Percentiles rank a stretch among this genome's conserved stretches.
Evolutionary conservation across 2,888 invertebrate species (phyloP).

Genomic region (Lymantria dispar): DNA sequence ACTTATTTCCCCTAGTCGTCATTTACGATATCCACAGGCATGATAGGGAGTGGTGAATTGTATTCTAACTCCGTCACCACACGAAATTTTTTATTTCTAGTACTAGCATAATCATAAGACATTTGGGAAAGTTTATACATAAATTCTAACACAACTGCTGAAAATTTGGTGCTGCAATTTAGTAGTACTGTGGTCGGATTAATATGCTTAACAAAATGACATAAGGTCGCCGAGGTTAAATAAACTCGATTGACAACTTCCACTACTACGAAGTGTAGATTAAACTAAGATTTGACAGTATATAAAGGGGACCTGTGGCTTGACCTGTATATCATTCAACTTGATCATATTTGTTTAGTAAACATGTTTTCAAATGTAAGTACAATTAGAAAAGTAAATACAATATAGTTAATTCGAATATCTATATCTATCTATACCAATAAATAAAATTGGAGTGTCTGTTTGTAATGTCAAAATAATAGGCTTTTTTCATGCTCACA

Average conservation of each 20-base stretch:
- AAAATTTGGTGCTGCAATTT: neutral
- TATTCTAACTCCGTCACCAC: too few relatives aligned
- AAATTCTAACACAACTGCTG: neutral
- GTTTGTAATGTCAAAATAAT: too few relatives aligned
- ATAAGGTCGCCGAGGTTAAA: neutral
- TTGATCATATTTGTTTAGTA: slow-evolving; percentile 35
- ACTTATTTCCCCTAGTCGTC: too few relatives aligned
- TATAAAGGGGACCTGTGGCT: slow-evolving; percentile 43
- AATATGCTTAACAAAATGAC: slow-evolving; percentile 12
- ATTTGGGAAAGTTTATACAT: too few relatives aligned
- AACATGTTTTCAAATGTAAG: slow-evolving; percentile 54
- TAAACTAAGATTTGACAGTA: slow-evolving; percentile 35
- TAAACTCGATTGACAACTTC: slow-evolving; percentile 16
- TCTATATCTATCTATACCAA: too few relatives aligned
- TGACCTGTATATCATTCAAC: slow-evolving; percentile 40
- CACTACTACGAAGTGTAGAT: slow-evolving; percentile 39
- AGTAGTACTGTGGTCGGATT: neutral
- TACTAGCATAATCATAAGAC: too few relatives aligned
- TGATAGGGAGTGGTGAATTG: too few relatives aligned
- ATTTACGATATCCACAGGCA: too few relatives aligned
- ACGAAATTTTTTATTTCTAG: too few relatives aligned
- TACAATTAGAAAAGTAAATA: too few relatives aligned
- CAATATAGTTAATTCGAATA: neutral
- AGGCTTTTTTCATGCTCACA: too few relatives aligned
- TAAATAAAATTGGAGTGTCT: too few relatives aligned